These are phyloP conservation scores for Mastigias papua DNA, from an alignment of 30 jellyfish, hydroid and myxozoan genomes.

Conservation along the genomic window DNA sequence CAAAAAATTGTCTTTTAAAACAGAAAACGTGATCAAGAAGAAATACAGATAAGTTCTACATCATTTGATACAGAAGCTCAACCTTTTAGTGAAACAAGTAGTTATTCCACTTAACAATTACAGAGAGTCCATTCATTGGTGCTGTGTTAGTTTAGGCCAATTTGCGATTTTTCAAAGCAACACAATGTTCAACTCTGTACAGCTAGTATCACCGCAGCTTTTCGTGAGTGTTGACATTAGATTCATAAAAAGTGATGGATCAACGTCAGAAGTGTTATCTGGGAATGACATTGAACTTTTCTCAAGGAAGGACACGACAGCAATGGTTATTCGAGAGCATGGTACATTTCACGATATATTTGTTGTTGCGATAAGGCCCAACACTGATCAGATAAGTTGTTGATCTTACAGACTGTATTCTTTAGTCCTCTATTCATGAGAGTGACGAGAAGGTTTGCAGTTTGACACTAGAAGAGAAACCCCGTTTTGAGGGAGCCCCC, in stretches of 20 bases:
- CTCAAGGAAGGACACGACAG: constrained; percentile 48
- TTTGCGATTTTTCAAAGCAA: too few species aligned
- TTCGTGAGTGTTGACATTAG: constrained; percentile 67
- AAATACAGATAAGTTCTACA: too few species aligned
- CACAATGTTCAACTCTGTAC: constrained; percentile 45
- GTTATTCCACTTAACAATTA: neutral
- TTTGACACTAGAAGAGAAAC: too few species aligned
- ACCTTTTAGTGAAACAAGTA: neutral
- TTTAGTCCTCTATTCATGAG: too few species aligned
- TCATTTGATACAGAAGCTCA: too few species aligned
- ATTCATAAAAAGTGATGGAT: constrained; percentile 69
- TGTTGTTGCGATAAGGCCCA: too few species aligned
- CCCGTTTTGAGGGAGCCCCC: too few species aligned
- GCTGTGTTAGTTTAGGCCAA: neutral
- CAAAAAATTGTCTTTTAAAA: too few species aligned
- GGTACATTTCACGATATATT: constrained; percentile 8
- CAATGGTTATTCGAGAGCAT: constrained; percentile 16
- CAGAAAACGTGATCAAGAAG: too few species aligned
- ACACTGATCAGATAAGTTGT: too few species aligned
- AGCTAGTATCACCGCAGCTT: constrained; percentile 38
- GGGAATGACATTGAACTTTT: constrained; percentile 34
- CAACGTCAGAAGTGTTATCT: constrained; percentile 33
- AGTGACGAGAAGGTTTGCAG: too few species aligned
- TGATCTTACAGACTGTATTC: too few species aligned
- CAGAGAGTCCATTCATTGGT: neutral